Base-by-base conservation (phyloP, 2,797 vertebrate species). In the Muraenolepis orangiensis region DNA sequence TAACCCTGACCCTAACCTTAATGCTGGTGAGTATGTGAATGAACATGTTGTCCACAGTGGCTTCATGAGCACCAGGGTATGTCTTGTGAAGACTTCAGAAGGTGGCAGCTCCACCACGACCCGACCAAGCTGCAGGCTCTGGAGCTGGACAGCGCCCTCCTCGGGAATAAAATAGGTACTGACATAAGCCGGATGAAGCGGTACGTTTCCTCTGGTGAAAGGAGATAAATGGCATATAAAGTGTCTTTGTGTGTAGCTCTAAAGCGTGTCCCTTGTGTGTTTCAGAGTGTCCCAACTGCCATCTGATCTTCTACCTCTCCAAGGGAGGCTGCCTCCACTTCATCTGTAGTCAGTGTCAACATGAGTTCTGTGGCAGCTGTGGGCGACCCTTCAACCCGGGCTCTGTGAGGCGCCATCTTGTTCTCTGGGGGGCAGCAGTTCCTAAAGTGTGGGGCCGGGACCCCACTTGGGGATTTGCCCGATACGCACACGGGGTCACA, bases 241-340 rank as follows among this genome's bases (percentile, higher is more conserved):
- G 5, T 51, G 46, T 51, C 46, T 18, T 20, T n/a, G n/a, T n/a
- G n/a, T n/a, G n/a, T n/a, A n/a, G n/a, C n/a, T 26, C 14, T 46
- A 16, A 71, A 8, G 18, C 7, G 10, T 34, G 57, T 38, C 23
- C n/a, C 61, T 10, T 31, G 8, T 74, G 46, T 23, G 10, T 75
- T 84, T 64, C 81, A 92, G 91, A 91, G 78, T 95, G 94, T 82
- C 94, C 94, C 0, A 83, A 84, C 66, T 95, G 94, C 81, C 91
- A 82, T 46, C 85, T 79, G 36, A 76, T 92, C 66, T 95, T 93
- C 90, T 86, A 90, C 61, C 81, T 94, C 64, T 91, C 91, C 2
- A 91, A 77, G 87, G 94, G 94, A n/a, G 94, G 94, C 0, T 95
- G 94, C 79, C 90, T 95, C 14, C 94, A 95, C 87, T 94, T 94